A percentile compares a stretch with the other conserved stretches of the same genome.
Evolutionary conservation across 2,888 invertebrate genomes (phyloP).

Genomic region (Cryptocephalus primarius): DNA sequence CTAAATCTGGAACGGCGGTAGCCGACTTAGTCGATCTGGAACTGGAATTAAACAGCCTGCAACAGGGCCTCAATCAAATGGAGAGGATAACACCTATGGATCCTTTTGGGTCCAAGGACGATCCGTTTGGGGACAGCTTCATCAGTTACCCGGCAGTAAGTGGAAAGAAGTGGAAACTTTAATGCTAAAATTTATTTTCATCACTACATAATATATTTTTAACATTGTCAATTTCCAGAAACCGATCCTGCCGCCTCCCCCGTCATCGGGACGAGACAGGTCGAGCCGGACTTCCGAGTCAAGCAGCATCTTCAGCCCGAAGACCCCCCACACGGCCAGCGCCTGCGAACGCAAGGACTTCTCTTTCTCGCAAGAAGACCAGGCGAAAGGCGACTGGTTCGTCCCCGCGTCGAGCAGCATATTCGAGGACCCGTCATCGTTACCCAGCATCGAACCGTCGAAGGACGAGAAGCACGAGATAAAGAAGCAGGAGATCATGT

Average conservation of each 20-base stretch:
- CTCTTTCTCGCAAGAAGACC: constrained; percentile 26
- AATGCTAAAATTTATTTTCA: no score
- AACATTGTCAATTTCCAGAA: constrained; percentile 16
- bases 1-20: constrained; percentile 44
- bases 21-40: constrained; percentile 82
- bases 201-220: neutral
- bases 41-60: constrained; percentile 73
- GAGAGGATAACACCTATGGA: constrained; percentile 71
- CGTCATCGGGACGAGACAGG: constrained; percentile 26
- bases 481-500: constrained; percentile 34
- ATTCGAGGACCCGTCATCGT: constrained; percentile 27
- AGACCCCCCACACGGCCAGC: constrained; percentile 30
- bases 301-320: constrained; percentile 33
- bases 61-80: constrained; percentile 81
- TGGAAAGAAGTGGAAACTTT: no score
- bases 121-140: constrained; percentile 70
- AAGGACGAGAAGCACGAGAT: constrained; percentile 32
- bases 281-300: constrained; percentile 28
- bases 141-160: constrained; percentile 34
- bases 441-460: constrained; percentile 15
- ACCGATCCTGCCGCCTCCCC: constrained; percentile 28
- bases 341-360: constrained; percentile 25
- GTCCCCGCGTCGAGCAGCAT: constrained; percentile 27
- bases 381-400: constrained; percentile 35
- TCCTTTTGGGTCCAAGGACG: constrained; percentile 48